A percentile compares a stretch with the other conserved stretches of the same genome.
Evolutionary conservation across 2,888 invertebrate genomes (phyloP).

Genomic region (Calliopum simillimum): DNA sequence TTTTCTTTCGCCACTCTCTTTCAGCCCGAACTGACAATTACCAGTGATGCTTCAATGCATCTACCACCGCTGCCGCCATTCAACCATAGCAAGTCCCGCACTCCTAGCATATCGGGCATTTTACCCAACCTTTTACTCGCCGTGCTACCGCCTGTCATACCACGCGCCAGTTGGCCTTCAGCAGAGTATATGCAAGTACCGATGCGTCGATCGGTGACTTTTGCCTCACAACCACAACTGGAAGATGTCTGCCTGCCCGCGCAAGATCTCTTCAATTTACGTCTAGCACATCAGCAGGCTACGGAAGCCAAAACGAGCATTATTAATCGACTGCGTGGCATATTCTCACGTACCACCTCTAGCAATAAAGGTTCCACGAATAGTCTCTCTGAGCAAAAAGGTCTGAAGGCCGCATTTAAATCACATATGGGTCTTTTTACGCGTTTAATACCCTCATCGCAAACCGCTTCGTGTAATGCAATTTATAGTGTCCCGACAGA

Average conservation of each 20-base stretch:
- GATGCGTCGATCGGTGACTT: slow-evolving; percentile 73
- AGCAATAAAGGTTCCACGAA: slow-evolving; percentile 75
- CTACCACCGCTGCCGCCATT: slow-evolving; percentile 36
- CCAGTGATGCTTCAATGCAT: slow-evolving; percentile 53
- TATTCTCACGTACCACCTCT: slow-evolving; percentile 75
- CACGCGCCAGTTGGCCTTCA: slow-evolving; percentile 82
- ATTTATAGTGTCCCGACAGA: slow-evolving; percentile 63
- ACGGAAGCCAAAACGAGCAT: slow-evolving; percentile 70
- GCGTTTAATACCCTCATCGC: slow-evolving; percentile 75
- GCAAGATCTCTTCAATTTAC: slow-evolving; percentile 72
- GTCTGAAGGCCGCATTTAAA: slow-evolving; percentile 76
- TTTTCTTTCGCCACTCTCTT: slow-evolving; percentile 20
- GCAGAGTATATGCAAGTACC: slow-evolving; percentile 74
- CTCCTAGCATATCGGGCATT: slow-evolving; percentile 78
- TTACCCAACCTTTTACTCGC: slow-evolving; percentile 78
- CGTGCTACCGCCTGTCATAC: slow-evolving; percentile 80
- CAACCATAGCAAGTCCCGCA: slow-evolving; percentile 65
- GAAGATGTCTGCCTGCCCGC: slow-evolving; percentile 71
- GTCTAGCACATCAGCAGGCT: slow-evolving; percentile 69
- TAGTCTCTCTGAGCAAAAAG: slow-evolving; percentile 71
- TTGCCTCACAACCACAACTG: slow-evolving; percentile 76
- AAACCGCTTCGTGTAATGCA: slow-evolving; percentile 75
- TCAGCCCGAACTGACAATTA: slow-evolving; percentile 63
- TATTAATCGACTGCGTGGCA: slow-evolving; percentile 70
- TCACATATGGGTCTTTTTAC: slow-evolving; percentile 80